These are phyloP conservation scores for Leptinotarsa texana DNA, from an alignment of 1,140 invertebrate genomes.

Conservation along the genomic window DNA sequence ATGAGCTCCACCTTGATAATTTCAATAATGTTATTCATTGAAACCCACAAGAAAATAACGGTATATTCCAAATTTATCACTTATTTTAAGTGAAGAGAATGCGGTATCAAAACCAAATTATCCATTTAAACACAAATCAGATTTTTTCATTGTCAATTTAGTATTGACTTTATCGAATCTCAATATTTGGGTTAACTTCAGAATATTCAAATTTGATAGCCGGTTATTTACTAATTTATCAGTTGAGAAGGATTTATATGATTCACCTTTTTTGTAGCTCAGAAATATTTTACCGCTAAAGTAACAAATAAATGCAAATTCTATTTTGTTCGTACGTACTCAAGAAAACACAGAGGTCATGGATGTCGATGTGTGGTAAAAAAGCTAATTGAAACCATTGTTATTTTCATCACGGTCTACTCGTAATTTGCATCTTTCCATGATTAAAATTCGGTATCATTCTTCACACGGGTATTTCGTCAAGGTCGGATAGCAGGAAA, in stretches of 20 bases:
- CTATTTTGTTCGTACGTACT: background rate
- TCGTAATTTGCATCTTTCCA: background rate
- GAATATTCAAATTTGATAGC: background rate
- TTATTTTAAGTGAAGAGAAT: no score
- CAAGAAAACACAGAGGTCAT: background rate
- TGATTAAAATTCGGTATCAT: background rate
- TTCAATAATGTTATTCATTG: no score
- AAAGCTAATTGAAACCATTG: background rate
- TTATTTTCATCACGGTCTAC: background rate
- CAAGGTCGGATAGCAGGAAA: conserved; percentile 5
- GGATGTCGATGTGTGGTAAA: background rate
- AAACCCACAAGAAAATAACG: no score
- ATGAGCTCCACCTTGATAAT: no score
- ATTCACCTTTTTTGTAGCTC: background rate
- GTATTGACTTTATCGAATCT: no score
- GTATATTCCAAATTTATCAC: no score
- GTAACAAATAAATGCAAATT: background rate
- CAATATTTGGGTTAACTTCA: background rate
- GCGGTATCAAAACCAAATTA: no score
- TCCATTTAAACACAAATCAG: no score
- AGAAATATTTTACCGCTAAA: background rate
- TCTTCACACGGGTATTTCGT: conserved; percentile 4
- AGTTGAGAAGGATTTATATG: background rate
- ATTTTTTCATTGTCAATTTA: no score
- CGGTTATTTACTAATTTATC: background rate